Percentiles rank a stretch among this genome's conserved stretches.
Conservation (phyloP, 1,140 invertebrate species). For the Orchestia grillus region DNA sequence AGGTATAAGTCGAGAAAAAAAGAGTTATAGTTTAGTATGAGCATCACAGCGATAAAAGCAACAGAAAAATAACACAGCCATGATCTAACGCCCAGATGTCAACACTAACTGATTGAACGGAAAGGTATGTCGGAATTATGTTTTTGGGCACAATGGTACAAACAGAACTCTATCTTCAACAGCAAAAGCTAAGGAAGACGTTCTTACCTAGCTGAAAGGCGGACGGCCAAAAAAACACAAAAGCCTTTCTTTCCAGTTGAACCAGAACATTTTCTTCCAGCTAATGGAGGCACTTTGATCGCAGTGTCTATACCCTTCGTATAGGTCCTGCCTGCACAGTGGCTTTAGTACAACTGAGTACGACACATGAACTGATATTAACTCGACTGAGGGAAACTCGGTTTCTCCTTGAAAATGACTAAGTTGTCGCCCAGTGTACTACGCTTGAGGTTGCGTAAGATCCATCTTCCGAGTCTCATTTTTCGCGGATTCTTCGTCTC, state of each 20-base stretch:
- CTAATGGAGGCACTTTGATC: background rate
- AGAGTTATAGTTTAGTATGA: too few species aligned
- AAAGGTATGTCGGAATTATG: background rate
- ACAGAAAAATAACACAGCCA: background rate
- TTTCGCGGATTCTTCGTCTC: background rate
- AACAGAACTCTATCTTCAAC: background rate
- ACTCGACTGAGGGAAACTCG: background rate
- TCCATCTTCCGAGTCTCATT: background rate
- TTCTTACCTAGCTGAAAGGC: background rate
- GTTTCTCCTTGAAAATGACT: background rate
- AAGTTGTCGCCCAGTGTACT: background rate
- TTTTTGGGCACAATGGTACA: background rate
- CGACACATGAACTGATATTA: background rate
- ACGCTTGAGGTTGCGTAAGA: background rate
- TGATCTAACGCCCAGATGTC: background rate
- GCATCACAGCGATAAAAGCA: too few species aligned
- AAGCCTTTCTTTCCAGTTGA: background rate
- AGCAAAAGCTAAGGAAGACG: background rate
- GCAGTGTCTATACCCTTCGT: background rate
- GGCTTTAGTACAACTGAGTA: background rate
- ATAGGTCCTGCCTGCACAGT: background rate
- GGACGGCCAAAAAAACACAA: background rate
- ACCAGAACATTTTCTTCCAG: background rate
- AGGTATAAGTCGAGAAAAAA: too few species aligned
- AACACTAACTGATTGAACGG: background rate